phyloP scores from a whole-genome alignment of 2,113 vertebrate genomes.

The Struthidea cinerea region DNA sequence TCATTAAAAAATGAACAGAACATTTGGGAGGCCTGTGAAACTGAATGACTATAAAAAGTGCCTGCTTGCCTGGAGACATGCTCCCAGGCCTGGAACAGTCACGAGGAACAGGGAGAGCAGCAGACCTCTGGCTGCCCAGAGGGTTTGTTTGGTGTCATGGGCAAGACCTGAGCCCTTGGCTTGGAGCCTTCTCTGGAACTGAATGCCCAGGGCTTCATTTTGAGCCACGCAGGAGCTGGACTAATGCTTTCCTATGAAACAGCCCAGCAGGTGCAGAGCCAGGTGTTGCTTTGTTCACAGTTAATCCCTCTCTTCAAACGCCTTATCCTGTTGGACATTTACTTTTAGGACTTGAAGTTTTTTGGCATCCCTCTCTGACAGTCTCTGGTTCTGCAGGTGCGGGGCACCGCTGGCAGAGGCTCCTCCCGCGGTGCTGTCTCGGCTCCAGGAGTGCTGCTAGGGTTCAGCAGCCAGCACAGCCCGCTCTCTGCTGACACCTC shows the following conservation, averaged over 20 bases:
- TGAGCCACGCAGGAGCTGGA: neutral
- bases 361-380: neutral
- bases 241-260: neutral
- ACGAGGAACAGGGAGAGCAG: neutral
- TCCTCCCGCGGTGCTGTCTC: neutral
- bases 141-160: fast-evolving
- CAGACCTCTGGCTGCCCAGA: neutral
- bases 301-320: neutral
- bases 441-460: neutral
- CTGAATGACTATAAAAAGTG: neutral
- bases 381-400: neutral
- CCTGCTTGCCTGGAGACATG: neutral
- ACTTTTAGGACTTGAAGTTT: neutral
- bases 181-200: neutral
- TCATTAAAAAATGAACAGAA: neutral
- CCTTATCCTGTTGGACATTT: neutral
- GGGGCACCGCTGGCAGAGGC: neutral
- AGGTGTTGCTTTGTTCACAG: neutral
- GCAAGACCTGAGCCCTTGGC: neutral
- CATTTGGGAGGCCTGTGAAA: neutral
- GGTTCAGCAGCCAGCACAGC: neutral
- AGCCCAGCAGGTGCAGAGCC: neutral
- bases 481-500: neutral
- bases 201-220: neutral
- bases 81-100: neutral